Evolutionary conservation across 2,113 vertebrate genomes (phyloP), one percentile per base, ranked within the genome.

Genomic region (Procavia capensis): DNA sequence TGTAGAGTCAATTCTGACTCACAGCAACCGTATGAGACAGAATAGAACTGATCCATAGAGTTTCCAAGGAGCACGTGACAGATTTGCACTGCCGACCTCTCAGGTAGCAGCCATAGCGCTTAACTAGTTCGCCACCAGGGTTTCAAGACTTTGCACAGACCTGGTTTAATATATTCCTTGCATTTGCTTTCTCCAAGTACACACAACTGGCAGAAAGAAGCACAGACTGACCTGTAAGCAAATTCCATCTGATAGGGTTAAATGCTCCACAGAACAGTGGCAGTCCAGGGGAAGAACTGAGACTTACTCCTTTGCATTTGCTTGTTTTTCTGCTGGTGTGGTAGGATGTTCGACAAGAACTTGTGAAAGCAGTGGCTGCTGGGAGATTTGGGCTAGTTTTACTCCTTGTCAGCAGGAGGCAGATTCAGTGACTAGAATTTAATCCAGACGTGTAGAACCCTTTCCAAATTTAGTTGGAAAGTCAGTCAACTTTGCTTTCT

Each of bases 401-500:
- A 63, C 47, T 70, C 82, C 76, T 90, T 94, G 76, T 96, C 59
- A 88, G 47, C 80, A 88, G 94, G 90, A 92, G 85, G 85, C 45
- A 90, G 31, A 92, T 92, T 96, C 80, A 54, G 89, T 82, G 88
- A 94, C 81, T 59, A 93, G 85, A 97, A 95, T 92, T 96, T 75
- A 94, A 89, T 90, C 78, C 94, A 96, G 79, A 91, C 63, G 74
- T 83, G 94, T n/a, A 78, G 70, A 86, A 90, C 76, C 57, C 75
- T 81, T 95, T 93, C 83, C 91, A 97, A 92, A 86, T 94, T 96
- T 97, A 94, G 76, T n/a, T 94, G 80, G 89, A 94, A 96, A 95
- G 47, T 95, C 75, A 87, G 84, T 91, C 90, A 94, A 80, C 39
- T 90, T 88, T n/a, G 3, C 63, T 82, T 80, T 96, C 85, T 86